phyloP scores from a whole-genome alignment of 1,140 invertebrate species.

The Diachasma alloeum region DNA sequence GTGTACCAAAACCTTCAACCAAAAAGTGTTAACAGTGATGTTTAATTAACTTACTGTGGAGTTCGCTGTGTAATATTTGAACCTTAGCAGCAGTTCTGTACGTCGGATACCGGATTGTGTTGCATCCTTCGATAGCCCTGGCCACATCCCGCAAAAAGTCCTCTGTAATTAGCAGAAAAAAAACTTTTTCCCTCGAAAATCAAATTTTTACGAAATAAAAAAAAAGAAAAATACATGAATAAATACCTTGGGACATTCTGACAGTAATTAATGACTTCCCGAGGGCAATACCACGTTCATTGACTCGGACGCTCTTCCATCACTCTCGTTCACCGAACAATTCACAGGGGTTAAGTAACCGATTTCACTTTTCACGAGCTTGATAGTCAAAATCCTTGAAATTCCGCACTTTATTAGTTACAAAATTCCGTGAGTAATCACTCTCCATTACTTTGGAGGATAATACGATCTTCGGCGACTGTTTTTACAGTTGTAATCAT shows the following conservation, averaged over 20 bases:
- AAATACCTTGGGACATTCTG: slow-evolving; percentile 13
- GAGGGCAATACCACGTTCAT: background rate
- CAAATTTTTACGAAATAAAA: background rate
- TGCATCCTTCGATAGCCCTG: slow-evolving; percentile 66
- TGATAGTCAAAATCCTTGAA: background rate
- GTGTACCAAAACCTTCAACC: background rate
- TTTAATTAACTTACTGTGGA: slow-evolving; percentile 62
- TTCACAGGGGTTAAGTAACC: background rate
- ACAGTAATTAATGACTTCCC: background rate
- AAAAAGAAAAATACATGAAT: background rate
- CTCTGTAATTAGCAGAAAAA: background rate
- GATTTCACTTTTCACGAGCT: background rate
- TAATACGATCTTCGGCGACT: background rate
- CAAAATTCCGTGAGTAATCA: background rate
- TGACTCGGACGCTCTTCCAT: background rate
- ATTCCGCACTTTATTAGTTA: background rate
- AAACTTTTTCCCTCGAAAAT: background rate
- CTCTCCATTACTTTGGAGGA: background rate
- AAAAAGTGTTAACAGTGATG: slow-evolving; percentile 6
- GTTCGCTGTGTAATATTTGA: slow-evolving; percentile 70
- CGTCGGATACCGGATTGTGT: slow-evolving; percentile 77
- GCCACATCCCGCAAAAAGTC: slow-evolving; percentile 40
- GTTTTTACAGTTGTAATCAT: background rate
- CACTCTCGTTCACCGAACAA: background rate
- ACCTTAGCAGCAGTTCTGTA: slow-evolving; percentile 82